Base-by-base conservation (phyloP, 1,140 invertebrate genomes). In the Microplitis demolitor region DNA sequence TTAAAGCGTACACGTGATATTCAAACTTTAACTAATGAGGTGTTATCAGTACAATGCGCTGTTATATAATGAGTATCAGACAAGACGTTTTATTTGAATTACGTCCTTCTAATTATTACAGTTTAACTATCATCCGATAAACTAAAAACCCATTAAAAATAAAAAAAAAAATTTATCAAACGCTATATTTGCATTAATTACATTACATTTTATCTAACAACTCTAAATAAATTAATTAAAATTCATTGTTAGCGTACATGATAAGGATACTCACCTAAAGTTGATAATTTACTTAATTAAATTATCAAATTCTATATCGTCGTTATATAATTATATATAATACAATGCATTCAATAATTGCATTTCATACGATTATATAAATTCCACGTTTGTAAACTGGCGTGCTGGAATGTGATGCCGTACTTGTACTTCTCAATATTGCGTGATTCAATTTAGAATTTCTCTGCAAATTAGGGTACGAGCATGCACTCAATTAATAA, bases 11-110 rank as follows among this genome's bases (percentile, higher is more conserved):
- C 74, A 76, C 75, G 72, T 78, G 72, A 80, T 9, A 45, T 45
- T 45, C 39, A 45, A 83, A 82, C 76, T 83, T 80, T 62, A 61
- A 73, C 69, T 80, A 83, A 84, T 81, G 79, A 78, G 73, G 68
- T 75, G 76, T 77, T 81, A 83, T 82, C 79, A 78, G 77, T 8
- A 45, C 76, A 74, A 53, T 75, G 80, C 79, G 77, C 79, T 75
- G 77, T 78, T 78, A 78, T 83, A 74, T 78, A 83, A 82, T 74
- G 79, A 83, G 78, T 80, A 81, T 74, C 64, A 75, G 74, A 39
- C 74, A 76, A 78, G 64, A 35, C 51, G 60, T 62, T 62, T 62
- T 62, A 16, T 62, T 34, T 62, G 9, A 58, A 68, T 62, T 66
- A 45, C 58, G 66, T 37, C 13, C 64, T 73, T 78, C 78, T 79